Conservation (phyloP, 2,113 vertebrate species). For the Podiceps cristatus region DNA sequence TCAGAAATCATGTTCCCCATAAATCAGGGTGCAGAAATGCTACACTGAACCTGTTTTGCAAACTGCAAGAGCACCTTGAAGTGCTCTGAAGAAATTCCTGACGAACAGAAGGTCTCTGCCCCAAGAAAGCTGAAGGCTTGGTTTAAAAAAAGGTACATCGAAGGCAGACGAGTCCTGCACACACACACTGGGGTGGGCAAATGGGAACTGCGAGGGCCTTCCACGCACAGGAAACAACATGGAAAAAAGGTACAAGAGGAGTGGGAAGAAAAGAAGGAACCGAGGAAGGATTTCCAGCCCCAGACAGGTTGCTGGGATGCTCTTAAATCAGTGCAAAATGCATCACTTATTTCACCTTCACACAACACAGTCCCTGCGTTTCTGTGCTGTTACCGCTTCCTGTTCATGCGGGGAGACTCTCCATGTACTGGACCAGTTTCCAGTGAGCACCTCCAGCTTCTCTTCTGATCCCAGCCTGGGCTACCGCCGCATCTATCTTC, state of each 20-base stretch:
- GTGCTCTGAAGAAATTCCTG: neutral
- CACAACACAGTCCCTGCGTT: neutral
- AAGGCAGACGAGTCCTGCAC: neutral
- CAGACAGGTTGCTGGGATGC: neutral
- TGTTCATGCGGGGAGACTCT: neutral
- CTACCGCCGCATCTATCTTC: neutral
- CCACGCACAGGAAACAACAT: neutral
- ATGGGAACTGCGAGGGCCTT: neutral
- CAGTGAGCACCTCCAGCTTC: neutral
- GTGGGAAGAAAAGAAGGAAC: neutral
- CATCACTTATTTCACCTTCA: neutral
- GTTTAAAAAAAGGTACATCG: neutral
- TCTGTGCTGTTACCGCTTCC: neutral
- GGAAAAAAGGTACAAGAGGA: neutral
- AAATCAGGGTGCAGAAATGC: neutral
- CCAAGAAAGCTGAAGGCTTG: neutral
- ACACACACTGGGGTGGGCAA: rapidly evolving
- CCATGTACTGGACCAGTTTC: neutral
- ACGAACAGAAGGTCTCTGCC: neutral
- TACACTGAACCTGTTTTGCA: neutral
- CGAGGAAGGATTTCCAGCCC: neutral
- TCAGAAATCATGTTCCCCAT: neutral
- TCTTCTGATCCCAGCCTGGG: neutral
- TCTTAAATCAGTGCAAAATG: neutral
- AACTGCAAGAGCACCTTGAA: neutral